Percentiles rank a stretch among this genome's conserved stretches.
Conservation (phyloP, 1,140 invertebrate species). For the Anadara kagoshimensis region DNA sequence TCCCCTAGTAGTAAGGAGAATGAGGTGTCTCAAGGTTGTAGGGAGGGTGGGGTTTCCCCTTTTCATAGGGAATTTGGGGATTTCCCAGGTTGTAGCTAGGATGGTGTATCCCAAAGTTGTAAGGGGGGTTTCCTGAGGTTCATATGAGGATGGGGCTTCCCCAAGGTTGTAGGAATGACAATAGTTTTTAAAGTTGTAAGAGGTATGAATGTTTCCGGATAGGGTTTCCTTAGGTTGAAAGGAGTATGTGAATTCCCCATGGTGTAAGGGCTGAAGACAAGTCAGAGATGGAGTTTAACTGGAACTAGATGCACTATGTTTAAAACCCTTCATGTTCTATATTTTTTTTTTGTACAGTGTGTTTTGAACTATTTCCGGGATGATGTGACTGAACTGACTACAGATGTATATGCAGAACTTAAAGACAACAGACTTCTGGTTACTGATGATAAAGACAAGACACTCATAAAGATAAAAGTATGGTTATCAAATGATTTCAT, state of each 20-base stretch:
- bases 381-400: not conserved
- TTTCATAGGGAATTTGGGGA: too few relatives aligned
- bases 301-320: not conserved
- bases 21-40: too few relatives aligned
- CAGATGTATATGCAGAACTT: conserved; percentile 5
- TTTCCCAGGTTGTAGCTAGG: too few relatives aligned
- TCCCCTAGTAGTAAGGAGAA: too few relatives aligned
- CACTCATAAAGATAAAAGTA: conserved; percentile 15
- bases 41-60: too few relatives aligned
- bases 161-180: too few relatives aligned
- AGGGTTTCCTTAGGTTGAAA: not conserved
- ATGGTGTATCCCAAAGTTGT: too few relatives aligned
- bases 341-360: conserved; percentile 6
- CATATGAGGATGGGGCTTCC: too few relatives aligned
- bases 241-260: not conserved
- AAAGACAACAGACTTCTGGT: conserved; percentile 5
- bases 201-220: not conserved
- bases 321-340: not conserved
- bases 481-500: not conserved
- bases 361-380: conserved; percentile 9
- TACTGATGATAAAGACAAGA: not conserved
- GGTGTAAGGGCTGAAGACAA: not conserved
- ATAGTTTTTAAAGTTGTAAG: not conserved
- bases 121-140: too few relatives aligned
- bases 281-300: not conserved